These are phyloP conservation scores for Pristis pectinata DNA, from an alignment of 2,797 vertebrate species.

Conservation along the genomic window DNA sequence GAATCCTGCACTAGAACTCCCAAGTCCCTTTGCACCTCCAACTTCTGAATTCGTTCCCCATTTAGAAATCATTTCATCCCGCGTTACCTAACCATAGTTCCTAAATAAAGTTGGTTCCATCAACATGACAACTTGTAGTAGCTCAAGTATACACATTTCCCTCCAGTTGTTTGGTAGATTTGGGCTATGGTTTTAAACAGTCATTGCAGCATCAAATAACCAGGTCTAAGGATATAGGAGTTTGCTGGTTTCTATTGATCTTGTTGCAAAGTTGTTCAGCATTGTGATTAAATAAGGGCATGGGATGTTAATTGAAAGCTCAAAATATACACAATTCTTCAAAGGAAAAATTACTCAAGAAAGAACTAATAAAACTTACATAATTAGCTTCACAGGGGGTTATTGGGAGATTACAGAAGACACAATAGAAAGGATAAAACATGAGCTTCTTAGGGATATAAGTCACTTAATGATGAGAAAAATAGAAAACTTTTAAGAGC, in stretches of 20 bases:
- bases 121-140: too few relatives aligned
- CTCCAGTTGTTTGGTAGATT: too few relatives aligned
- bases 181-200: too few relatives aligned
- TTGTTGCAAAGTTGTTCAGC: not conserved
- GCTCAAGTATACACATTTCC: too few relatives aligned
- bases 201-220: too few relatives aligned
- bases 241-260: not conserved
- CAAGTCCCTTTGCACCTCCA: too few relatives aligned
- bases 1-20: too few relatives aligned
- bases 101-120: too few relatives aligned
- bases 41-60: too few relatives aligned
- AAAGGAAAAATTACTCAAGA: not conserved
- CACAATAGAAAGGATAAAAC: not conserved
- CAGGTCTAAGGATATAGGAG: not conserved
- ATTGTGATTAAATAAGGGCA: not conserved
- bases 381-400: not conserved
- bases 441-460: not conserved
- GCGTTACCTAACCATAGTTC: too few relatives aligned
- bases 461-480: not conserved
- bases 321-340: not conserved
- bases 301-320: not conserved
- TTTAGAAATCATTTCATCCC: too few relatives aligned
- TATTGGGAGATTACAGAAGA: not conserved
- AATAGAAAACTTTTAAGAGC: not conserved
- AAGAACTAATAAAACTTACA: not conserved